These are phyloP conservation scores for Philonicus albiceps DNA, from an alignment of 2,888 invertebrate species.

Conservation along the genomic window DNA sequence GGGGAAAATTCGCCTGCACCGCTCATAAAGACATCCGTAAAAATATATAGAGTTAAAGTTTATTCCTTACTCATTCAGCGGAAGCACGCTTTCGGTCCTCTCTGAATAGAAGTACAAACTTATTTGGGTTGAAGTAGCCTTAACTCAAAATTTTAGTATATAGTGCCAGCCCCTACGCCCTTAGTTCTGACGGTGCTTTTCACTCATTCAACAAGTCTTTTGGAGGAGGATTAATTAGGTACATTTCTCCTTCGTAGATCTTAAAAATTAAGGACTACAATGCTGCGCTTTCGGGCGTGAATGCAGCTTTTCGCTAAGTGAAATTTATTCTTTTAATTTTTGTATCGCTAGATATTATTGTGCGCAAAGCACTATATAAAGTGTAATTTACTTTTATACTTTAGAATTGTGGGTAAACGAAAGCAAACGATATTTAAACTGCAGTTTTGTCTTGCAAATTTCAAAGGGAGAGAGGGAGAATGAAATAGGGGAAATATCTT, in stretches of 20 bases:
- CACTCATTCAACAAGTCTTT: neutral
- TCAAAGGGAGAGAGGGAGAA: no score
- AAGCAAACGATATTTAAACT: no score
- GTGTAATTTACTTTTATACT: no score
- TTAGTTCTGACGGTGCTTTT: neutral
- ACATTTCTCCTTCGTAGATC: neutral
- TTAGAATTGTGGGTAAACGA: no score
- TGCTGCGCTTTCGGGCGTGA: neutral
- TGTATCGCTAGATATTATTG: neutral
- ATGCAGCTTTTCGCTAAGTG: neutral
- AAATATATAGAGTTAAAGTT: neutral
- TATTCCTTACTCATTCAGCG: neutral
- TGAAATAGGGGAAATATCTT: no score
- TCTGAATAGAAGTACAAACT: neutral
- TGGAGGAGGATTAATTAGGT: neutral
- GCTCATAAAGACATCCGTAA: neutral
- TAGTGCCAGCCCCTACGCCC: neutral
- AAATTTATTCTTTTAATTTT: neutral
- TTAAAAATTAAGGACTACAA: neutral
- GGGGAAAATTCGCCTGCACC: neutral
- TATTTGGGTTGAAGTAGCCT: neutral
- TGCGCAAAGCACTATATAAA: no score
- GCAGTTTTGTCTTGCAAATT: no score
- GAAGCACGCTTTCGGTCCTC: neutral
- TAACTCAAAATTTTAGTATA: neutral